Evolutionary conservation across 1,140 invertebrate species (phyloP).

Genomic region (Solen grandis): DNA sequence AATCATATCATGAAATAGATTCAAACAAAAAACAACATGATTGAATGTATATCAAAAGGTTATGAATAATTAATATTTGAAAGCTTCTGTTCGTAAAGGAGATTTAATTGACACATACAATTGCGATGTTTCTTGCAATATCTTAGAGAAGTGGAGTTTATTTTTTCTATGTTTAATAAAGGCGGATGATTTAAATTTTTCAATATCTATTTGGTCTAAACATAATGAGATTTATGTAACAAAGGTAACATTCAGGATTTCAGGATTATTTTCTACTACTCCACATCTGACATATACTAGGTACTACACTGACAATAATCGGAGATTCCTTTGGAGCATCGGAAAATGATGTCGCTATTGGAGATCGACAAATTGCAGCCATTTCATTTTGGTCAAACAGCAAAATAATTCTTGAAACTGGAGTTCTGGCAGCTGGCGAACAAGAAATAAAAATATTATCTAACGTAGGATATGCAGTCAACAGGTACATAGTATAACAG

Average conservation of each 20-base stretch:
- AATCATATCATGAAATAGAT: too few relatives aligned
- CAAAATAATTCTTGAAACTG: background rate
- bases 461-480: conserved; percentile 8
- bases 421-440: background rate
- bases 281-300: conserved; percentile 4
- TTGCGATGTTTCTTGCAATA: too few relatives aligned
- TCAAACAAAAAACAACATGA: too few relatives aligned
- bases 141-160: too few relatives aligned
- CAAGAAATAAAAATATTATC: background rate
- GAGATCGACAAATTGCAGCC: background rate
- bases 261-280: background rate
- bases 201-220: background rate
- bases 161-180: conserved; percentile 1
- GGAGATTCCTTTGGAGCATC: background rate
- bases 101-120: too few relatives aligned
- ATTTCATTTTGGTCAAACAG: conserved; percentile 14
- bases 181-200: background rate
- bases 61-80: too few relatives aligned
- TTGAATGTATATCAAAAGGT: too few relatives aligned
- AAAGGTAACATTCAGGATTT: background rate
- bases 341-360: background rate
- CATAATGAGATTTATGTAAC: background rate
- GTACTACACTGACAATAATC: conserved; percentile 13
- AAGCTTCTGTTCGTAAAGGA: too few relatives aligned
- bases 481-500: conserved; percentile 3